Evolutionary conservation across 2,113 vertebrate species (phyloP).

Genomic region (Carassius auratus): DNA sequence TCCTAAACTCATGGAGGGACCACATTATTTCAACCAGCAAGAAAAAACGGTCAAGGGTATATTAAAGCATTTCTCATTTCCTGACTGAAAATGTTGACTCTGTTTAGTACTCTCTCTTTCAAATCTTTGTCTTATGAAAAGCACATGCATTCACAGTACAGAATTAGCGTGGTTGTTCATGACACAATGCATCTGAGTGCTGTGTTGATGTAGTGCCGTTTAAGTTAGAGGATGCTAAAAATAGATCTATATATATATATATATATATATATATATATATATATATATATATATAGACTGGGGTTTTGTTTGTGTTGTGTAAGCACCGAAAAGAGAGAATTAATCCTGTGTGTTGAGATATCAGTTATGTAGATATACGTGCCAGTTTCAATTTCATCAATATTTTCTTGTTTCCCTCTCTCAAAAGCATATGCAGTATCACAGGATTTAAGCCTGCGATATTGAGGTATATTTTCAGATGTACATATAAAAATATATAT

Average conservation of each 20-base stretch:
- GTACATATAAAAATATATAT: constrained; percentile 44
- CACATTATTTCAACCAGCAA: constrained; percentile 34
- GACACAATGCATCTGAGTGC: constrained; percentile 44
- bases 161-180: constrained; percentile 46
- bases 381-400: constrained; percentile 48
- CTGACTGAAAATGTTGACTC: constrained; percentile 10
- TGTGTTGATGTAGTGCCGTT: constrained; percentile 53
- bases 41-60: constrained; percentile 1
- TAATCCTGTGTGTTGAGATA: constrained; percentile 44
- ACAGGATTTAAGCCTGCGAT: constrained; percentile 30
- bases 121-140: constrained; percentile 35
- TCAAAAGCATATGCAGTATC: constrained; percentile 38
- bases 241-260: too few relatives aligned
- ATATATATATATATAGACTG: constrained; percentile 36
- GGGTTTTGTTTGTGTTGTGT: constrained; percentile 49
- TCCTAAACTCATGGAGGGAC: constrained; percentile 34
- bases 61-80: constrained; percentile 32
- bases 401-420: constrained; percentile 35
- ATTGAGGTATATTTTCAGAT: constrained; percentile 50
- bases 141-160: constrained; percentile 14
- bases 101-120: constrained; percentile 5
- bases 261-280: too few relatives aligned
- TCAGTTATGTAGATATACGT: constrained; percentile 53
- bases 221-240: constrained; percentile 50
- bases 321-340: constrained; percentile 43